Conservation (phyloP, 2,113 vertebrate species). For the Myotis lucifugus region DNA sequence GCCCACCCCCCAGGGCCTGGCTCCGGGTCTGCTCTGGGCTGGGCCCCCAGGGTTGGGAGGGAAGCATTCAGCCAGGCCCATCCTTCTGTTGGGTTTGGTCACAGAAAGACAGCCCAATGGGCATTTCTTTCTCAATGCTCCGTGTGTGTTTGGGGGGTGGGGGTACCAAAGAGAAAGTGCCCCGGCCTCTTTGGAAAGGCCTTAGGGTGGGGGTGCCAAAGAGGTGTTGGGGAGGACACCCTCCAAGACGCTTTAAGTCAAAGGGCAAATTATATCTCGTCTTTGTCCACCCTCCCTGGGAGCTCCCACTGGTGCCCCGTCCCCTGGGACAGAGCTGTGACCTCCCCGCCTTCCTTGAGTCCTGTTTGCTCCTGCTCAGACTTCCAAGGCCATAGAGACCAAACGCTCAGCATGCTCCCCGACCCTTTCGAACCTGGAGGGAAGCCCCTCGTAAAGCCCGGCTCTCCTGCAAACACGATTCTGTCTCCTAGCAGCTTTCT, state of each 20-base stretch:
- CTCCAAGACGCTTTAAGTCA: neutral
- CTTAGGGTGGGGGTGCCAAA: neutral
- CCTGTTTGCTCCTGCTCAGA: neutral
- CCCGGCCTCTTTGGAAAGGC: neutral
- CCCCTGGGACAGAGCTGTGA: neutral
- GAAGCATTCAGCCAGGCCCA: too few relatives aligned
- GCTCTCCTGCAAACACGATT: neutral
- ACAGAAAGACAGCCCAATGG: neutral
- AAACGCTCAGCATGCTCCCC: fast-evolving
- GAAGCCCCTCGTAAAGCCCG: neutral
- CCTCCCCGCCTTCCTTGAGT: neutral
- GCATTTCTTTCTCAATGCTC: neutral
- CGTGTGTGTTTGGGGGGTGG: too few relatives aligned
- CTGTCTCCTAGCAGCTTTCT: neutral
- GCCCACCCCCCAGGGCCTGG: neutral
- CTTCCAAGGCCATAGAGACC: neutral
- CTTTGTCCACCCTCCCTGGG: neutral
- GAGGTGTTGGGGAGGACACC: neutral
- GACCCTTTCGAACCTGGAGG: neutral
- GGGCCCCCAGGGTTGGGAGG: neutral
- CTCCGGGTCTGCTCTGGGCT: neutral
- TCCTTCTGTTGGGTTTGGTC: neutral
- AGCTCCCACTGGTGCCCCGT: neutral
- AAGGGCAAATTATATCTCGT: neutral
- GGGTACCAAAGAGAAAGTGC: neutral